These are phyloP conservation scores for Dendrophyllia cribrosa DNA, from an alignment of 64 coral and sea anemone species.

Conservation along the genomic window DNA sequence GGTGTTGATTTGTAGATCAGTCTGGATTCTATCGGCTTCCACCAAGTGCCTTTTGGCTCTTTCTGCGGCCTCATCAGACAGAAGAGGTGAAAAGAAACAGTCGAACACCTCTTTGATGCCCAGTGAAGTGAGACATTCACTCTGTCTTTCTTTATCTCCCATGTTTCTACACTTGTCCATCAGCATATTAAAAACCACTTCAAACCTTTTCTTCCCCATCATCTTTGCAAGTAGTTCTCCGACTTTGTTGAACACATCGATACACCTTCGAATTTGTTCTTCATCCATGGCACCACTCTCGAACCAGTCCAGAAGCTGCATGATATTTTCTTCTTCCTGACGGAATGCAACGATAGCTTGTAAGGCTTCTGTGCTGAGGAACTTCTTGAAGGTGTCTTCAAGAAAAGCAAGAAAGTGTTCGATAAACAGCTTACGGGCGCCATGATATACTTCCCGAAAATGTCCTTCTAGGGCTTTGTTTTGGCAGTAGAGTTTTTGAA, in stretches of 20 bases:
- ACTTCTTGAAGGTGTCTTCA: background rate
- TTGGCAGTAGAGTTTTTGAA: background rate
- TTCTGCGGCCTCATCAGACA: background rate
- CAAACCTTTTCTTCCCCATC: conserved; percentile 12
- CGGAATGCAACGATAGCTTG: conserved; percentile 19
- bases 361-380: conserved; percentile 30
- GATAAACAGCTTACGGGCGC: background rate
- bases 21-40: conserved; percentile 2
- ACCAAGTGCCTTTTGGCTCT: conserved; percentile 21
- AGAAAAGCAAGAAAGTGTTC: conserved; percentile 18
- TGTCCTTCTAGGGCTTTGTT: background rate
- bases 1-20: background rate
- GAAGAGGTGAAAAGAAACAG: background rate
- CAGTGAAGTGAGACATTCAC: conserved; percentile 41
- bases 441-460: background rate
- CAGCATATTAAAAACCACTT: background rate
- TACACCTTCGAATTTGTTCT: background rate
- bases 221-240: conserved; percentile 55
- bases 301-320: conserved; percentile 26
- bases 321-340: conserved; percentile 29
- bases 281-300: background rate
- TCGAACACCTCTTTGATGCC: conserved; percentile 4
- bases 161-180: background rate
- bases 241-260: conserved; percentile 43
- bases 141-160: background rate